Conservation (phyloP, 2,113 vertebrate species). For the Neotoma lepida region DNA sequence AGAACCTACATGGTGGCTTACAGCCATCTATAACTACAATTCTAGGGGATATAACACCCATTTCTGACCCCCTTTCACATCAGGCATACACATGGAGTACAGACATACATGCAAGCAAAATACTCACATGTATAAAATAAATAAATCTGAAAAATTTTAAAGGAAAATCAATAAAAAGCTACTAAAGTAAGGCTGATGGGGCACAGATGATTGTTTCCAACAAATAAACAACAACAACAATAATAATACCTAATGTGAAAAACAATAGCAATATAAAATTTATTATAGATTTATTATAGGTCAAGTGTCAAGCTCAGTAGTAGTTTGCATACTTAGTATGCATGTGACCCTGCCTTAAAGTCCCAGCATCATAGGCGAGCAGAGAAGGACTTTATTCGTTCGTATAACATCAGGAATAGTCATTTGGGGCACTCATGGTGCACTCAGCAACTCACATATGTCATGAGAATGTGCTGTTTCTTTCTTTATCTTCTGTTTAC, state of each 20-base stretch:
- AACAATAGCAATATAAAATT: neutral
- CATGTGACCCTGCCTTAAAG: neutral
- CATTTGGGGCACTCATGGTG: neutral
- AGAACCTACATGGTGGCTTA: neutral
- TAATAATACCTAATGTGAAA: neutral
- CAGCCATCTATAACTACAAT: neutral
- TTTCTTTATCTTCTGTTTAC: conserved; percentile 3
- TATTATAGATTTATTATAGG: neutral
- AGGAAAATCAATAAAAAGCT: neutral
- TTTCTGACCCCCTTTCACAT: neutral
- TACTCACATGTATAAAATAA: neutral
- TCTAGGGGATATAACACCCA: neutral
- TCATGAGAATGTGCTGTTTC: neutral
- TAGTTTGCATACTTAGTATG: neutral
- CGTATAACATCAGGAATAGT: neutral
- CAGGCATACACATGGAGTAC: neutral
- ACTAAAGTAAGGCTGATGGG: neutral
- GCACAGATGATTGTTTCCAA: neutral
- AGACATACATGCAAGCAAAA: neutral
- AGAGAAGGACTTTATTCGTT: neutral
- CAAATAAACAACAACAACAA: neutral
- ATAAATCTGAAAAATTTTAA: neutral
- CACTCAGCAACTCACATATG: neutral
- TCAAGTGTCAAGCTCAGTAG: neutral
- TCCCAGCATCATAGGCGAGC: neutral